Evolutionary conservation across 1,140 invertebrate genomes (phyloP).

Genomic region (Brachionus koreanus): DNA sequence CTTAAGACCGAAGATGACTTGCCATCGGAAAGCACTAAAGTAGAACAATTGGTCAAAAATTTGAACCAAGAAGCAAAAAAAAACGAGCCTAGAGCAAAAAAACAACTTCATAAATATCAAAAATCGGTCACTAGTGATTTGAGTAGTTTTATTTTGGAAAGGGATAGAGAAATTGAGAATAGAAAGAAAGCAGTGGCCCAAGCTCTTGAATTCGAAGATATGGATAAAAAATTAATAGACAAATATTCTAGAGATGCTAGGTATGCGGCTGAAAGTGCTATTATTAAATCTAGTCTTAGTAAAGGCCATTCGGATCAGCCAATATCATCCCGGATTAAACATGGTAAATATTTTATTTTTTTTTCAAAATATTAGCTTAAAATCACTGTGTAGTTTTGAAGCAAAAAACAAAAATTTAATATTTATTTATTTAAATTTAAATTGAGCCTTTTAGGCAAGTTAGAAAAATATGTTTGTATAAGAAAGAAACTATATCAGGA

Average conservation of each 20-base stretch:
- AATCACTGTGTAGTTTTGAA: background rate
- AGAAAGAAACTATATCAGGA: no score
- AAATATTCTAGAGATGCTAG: background rate
- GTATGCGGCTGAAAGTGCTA: constrained; percentile 29
- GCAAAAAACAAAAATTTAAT: no score
- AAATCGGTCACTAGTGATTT: constrained; percentile 39
- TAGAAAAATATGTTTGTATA: no score
- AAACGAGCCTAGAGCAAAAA: background rate
- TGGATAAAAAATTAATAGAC: constrained; percentile 4
- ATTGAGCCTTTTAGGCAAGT: no score
- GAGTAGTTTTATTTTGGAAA: constrained; percentile 25
- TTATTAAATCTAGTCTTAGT: constrained; percentile 18
- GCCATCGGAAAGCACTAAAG: background rate
- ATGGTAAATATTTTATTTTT: constrained; percentile 7
- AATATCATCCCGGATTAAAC: background rate
- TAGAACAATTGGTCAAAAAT: constrained; percentile 26
- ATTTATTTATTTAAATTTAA: no score
- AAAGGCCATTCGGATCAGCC: background rate
- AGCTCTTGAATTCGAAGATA: background rate
- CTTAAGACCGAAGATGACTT: background rate
- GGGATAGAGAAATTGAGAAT: constrained; percentile 13
- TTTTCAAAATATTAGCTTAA: background rate
- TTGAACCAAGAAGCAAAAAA: background rate
- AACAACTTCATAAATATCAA: constrained; percentile 19
- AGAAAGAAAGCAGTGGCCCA: background rate